A percentile compares a stretch with the other conserved stretches of the same genome.
These are phyloP conservation scores for Rhodophaea formosa DNA, from an alignment of 2,888 invertebrate genomes.

Conservation along the genomic window DNA sequence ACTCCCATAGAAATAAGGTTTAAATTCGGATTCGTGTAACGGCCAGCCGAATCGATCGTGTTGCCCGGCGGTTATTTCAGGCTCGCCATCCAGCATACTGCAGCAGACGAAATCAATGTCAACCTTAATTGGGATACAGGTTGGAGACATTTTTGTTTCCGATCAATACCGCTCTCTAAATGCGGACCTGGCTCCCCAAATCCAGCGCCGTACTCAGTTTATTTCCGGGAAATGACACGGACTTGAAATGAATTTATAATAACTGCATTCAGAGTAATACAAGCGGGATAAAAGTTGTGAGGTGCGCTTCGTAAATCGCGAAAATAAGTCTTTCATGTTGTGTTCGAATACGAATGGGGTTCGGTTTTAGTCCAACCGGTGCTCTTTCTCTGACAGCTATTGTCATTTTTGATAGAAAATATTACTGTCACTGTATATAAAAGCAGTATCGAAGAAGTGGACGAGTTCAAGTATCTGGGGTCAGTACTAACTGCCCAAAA, in stretches of 20 bases:
- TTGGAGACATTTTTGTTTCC: constrained; percentile 56
- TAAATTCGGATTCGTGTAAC: constrained; percentile 7
- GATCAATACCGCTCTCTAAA: constrained; percentile 42
- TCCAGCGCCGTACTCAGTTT: constrained; percentile 22
- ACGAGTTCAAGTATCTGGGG: no score
- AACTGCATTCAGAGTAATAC: constrained; percentile 2
- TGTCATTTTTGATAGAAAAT: no score
- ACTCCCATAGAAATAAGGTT: constrained; percentile 16
- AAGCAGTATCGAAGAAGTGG: no score
- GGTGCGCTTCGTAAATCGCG: constrained; percentile 5
- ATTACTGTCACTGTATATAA: no score
- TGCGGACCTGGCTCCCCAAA: constrained; percentile 22
- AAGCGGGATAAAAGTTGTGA: constrained; percentile 9
- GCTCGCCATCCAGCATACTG: constrained; percentile 40
- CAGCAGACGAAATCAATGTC: constrained; percentile 71
- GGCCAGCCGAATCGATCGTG: constrained; percentile 40
- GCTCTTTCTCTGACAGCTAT: no score
- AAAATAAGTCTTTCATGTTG: constrained; percentile 12
- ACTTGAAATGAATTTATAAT: constrained; percentile 9
- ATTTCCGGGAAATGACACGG: not conserved
- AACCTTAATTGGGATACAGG: constrained; percentile 62
- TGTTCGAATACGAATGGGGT: no score
- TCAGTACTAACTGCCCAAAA: no score
- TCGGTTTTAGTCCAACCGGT: no score
- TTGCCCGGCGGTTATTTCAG: constrained; percentile 53